Evolutionary conservation across 1,140 invertebrate species (phyloP).

Genomic region (Teleopsis dalmanni): DNA sequence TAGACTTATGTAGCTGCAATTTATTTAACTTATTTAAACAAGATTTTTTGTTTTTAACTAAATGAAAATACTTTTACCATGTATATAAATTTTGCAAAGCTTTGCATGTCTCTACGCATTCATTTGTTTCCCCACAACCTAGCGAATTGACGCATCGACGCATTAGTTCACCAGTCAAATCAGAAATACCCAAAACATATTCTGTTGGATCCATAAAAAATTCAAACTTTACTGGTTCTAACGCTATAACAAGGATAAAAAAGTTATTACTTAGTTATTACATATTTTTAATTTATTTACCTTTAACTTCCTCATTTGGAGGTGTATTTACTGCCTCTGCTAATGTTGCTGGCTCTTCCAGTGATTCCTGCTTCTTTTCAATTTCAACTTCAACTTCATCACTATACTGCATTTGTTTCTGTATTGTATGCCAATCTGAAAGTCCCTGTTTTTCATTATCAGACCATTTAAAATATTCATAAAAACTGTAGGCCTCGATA

Average conservation of each 20-base stretch:
- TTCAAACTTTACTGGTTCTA: constrained; percentile 6
- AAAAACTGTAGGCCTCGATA: constrained; percentile 75
- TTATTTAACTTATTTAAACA: constrained; percentile 9
- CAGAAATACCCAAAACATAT: constrained; percentile 69
- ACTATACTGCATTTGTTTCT: constrained; percentile 39
- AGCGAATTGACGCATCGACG: constrained; percentile 77
- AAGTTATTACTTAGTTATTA: background rate
- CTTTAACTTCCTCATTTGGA: background rate
- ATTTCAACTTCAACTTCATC: background rate
- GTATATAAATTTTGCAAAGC: constrained; percentile 66
- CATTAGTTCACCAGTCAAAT: constrained; percentile 87
- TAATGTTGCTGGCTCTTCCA: too few relatives aligned
- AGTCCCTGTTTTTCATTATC: constrained; percentile 7
- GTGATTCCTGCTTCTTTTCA: background rate
- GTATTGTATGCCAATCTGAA: constrained; percentile 32
- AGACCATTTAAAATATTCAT: constrained; percentile 52
- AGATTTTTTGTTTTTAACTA: background rate
- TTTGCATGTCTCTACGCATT: constrained; percentile 64
- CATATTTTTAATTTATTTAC: background rate
- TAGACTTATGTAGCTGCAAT: constrained; percentile 32
- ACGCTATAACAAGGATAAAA: constrained; percentile 9
- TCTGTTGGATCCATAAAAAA: constrained; percentile 36
- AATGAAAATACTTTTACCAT: constrained; percentile 35
- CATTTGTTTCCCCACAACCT: constrained; percentile 65
- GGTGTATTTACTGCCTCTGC: too few relatives aligned